A percentile compares a stretch with the other conserved stretches of the same genome.
Evolutionary conservation across 2,797 vertebrate genomes (phyloP).

Genomic region (Centropyge bicolor): DNA sequence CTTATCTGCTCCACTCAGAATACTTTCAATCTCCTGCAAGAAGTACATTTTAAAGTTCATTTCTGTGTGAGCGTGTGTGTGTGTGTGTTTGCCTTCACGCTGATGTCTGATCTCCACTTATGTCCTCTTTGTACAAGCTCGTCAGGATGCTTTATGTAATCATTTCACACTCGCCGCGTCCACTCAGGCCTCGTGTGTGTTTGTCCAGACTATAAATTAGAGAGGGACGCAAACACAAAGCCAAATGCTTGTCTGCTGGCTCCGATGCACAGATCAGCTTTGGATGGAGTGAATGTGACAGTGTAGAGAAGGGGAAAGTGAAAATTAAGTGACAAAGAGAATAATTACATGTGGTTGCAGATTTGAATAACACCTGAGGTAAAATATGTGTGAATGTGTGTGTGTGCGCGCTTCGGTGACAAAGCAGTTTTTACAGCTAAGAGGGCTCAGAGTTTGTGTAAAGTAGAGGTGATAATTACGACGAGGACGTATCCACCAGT

Average conservation of each 20-base stretch:
- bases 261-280: conserved; percentile 18
- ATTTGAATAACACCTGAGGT: neutral
- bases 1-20: conserved; percentile 26
- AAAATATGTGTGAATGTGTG: neutral
- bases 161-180: conserved; percentile 8
- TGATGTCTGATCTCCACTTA: conserved; percentile 15
- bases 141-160: neutral
- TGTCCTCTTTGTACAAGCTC: neutral
- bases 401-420: neutral
- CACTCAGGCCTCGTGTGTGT: conserved; percentile 10
- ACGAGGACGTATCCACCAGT: neutral
- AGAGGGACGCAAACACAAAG: neutral
- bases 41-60: neutral
- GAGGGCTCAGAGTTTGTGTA: neutral
- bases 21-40: neutral
- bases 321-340: conserved; percentile 6
- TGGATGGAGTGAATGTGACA: neutral
- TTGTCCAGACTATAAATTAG: conserved; percentile 29
- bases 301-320: neutral
- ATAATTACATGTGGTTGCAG: neutral
- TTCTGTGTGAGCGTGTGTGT: neutral
- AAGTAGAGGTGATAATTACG: neutral
- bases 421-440: neutral
- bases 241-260: neutral
- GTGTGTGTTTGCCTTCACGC: neutral